phyloP scores from a whole-genome alignment of 2,113 vertebrate species.

The Dicaeum eximium region DNA sequence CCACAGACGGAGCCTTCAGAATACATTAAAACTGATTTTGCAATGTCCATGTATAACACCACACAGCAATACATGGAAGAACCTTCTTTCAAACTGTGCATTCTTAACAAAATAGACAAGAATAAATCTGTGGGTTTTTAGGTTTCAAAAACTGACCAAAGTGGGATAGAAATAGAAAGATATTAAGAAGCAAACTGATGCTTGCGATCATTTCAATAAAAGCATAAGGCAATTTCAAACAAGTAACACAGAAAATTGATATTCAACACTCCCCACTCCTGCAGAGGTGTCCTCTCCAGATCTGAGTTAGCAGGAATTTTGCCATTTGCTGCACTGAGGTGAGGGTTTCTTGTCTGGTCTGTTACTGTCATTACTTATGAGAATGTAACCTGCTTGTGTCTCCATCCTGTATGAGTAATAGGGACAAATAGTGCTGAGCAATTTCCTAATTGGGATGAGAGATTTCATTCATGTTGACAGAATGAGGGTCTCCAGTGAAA shows the following conservation, averaged over 20 bases:
- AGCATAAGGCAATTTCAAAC: background rate
- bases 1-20: background rate
- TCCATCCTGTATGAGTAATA: background rate
- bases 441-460: background rate
- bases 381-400: background rate
- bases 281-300: background rate
- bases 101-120: background rate
- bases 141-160: background rate
- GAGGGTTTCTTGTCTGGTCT: background rate
- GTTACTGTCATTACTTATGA: background rate
- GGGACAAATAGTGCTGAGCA: background rate
- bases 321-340: background rate
- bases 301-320: background rate
- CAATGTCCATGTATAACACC: background rate
- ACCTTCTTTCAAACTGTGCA: background rate
- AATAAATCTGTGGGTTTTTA: background rate
- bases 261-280: background rate
- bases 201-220: background rate
- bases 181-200: background rate
- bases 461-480: background rate
- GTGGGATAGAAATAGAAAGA: background rate
- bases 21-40: background rate
- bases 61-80: background rate
- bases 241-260: background rate
- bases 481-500: background rate